Evolutionary conservation across 2,888 invertebrate species (phyloP).

Genomic region (Hymenopus coronatus): DNA sequence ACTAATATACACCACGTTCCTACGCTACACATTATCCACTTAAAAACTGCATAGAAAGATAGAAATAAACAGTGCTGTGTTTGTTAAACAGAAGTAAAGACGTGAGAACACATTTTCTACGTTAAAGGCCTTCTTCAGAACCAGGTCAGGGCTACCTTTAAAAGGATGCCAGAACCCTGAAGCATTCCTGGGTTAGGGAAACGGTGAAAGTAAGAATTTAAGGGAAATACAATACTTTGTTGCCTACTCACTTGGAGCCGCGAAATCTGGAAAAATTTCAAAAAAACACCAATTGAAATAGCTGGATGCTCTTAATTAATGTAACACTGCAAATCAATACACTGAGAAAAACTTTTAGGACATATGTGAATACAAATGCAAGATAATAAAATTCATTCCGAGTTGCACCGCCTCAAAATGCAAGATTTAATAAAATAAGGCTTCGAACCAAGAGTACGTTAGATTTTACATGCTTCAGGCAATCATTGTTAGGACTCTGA

Average conservation of each 20-base stretch:
- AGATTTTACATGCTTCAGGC: no score
- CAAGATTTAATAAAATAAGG: no score
- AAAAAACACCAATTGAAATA: slow-evolving; percentile 38
- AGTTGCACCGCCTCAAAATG: no score
- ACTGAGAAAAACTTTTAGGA: no score
- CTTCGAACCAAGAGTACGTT: no score
- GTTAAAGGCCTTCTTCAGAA: no score
- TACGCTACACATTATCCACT: background rate
- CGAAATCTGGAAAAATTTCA: slow-evolving; percentile 48
- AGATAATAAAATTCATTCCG: no score
- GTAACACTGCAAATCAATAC: no score
- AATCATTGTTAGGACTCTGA: no score
- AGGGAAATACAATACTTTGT: background rate
- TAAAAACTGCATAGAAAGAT: background rate
- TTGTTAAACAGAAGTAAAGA: background rate
- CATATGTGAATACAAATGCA: no score
- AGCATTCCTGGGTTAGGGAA: background rate
- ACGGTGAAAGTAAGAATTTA: background rate
- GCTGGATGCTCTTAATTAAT: no score
- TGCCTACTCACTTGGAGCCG: slow-evolving; percentile 49
- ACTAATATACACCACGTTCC: background rate
- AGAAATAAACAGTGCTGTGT: background rate
- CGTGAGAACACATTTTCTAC: background rate
- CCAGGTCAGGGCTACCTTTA: background rate
- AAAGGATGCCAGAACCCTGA: background rate